Base-by-base conservation (phyloP, 2,888 invertebrate species). In the Sussaba pulchella region DNA sequence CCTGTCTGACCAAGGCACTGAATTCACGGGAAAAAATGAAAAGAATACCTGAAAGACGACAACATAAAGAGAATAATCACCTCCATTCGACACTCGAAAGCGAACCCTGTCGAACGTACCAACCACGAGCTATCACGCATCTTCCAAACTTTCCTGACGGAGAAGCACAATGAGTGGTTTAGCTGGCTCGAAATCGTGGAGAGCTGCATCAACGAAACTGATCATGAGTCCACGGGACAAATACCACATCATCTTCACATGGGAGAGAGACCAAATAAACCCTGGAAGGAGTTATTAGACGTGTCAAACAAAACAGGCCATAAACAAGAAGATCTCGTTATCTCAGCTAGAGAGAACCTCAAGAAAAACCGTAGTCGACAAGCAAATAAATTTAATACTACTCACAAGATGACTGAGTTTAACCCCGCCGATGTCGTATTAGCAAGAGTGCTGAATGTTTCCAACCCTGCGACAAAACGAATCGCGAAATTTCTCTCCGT, bases 1-100 rank as follows among this genome's bases (percentile, higher is more conserved):
- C 10, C 9, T 61, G 1, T 72, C 61, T 0, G 72, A 72, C 47
- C 61, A 72, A 10, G 72, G 47, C 2, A 72, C 73, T 0, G 63
- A 71, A 59, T 71, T 59, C 10, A 71, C 71, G 0, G n/a, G 39
- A 63, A 36, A 1, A 31, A 39, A 50, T 63, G 73, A 64, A 9
- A 9, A 0, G 3, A 1, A 8, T 17, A n/a, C 0, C 71, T 71
- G 2, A 10, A 12, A 0, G 14, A 43, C 1, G 10, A 19, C 1
- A 9, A 17, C 0, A 63, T 71, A 19, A 45, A 41, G 5, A 47
- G 26, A 31, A 57, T 71, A 2, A 14, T 59, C 8, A 63, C 73
- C 1, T 72, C 72, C 0, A 61, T 61, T 6, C 41, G 72, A 0
- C 72, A 72, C 19, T 63, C 70, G 0, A 57, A 59, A 19, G 57